These are phyloP conservation scores for Penaeus japonicus DNA, from an alignment of 1,140 invertebrate genomes.

Conservation along the genomic window DNA sequence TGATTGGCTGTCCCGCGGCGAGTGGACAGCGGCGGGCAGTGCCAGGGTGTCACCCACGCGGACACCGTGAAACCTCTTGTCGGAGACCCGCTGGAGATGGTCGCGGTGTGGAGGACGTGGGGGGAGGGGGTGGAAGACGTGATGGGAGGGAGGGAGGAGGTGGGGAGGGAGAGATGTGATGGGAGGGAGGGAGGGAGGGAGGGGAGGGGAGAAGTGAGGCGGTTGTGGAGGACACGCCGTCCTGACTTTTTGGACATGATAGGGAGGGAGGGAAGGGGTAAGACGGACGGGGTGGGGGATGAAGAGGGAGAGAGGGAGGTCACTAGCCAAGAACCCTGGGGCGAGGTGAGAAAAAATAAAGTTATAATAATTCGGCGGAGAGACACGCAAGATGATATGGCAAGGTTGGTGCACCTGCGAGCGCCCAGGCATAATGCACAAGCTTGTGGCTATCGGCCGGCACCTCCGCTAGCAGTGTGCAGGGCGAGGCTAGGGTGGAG, in stretches of 20 bases:
- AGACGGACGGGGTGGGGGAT: neutral
- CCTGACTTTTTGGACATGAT: no score
- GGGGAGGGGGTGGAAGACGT: neutral
- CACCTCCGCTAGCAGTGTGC: no score
- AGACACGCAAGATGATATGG: no score
- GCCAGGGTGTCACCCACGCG: conserved; percentile 46
- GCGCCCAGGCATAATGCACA: no score
- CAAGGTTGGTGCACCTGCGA: no score
- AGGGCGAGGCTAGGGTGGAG: no score
- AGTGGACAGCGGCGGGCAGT: conserved; percentile 49
- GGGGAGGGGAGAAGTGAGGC: no score
- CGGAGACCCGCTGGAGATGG: conserved; percentile 23
- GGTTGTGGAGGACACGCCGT: no score
- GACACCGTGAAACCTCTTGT: conserved; percentile 54
- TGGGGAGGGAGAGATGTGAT: neutral
- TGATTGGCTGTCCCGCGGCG: conserved; percentile 53
- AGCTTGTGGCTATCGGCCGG: no score
- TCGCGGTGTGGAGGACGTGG: neutral
- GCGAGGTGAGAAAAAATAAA: no score
- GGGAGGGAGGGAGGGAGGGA: neutral
- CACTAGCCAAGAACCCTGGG: no score
- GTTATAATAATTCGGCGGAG: no score
- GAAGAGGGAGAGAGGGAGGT: neutral
- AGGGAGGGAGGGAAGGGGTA: neutral
- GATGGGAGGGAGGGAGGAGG: neutral